A percentile compares a stretch with the other conserved stretches of the same genome.
These are phyloP conservation scores for Trissolcus brochymenae DNA, from an alignment of 2,888 invertebrate genomes.

Conservation along the genomic window DNA sequence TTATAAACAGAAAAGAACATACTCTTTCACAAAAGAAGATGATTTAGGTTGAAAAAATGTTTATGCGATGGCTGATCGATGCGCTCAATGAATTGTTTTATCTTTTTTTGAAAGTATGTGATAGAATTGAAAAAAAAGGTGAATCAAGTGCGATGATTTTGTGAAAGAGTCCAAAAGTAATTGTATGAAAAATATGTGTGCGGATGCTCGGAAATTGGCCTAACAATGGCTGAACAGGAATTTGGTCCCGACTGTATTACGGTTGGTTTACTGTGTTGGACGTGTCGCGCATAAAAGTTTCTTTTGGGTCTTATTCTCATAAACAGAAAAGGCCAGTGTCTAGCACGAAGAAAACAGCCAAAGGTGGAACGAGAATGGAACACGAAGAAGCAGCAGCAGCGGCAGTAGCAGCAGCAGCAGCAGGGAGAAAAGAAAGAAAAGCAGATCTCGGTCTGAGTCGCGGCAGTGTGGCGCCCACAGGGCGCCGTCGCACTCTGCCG, in stretches of 20 bases:
- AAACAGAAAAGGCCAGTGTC: conserved; percentile 56
- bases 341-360: conserved; percentile 48
- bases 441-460: conserved; percentile 57
- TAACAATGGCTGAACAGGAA: conserved; percentile 41
- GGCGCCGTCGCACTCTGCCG: conserved; percentile 60
- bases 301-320: conserved; percentile 57
- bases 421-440: conserved; percentile 52
- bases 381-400: conserved; percentile 9
- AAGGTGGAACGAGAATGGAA: conserved; percentile 42
- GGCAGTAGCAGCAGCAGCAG: not conserved
- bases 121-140: too few relatives aligned
- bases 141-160: too few relatives aligned
- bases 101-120: too few relatives aligned
- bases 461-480: conserved; percentile 61
- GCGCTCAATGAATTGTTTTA: conserved; percentile 2
- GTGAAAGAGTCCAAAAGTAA: not conserved
- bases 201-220: not conserved
- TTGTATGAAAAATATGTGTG: not conserved
- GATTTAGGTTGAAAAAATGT: conserved; percentile 15
- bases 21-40: conserved; percentile 4
- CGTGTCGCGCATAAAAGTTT: conserved; percentile 57
- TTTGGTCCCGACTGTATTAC: conserved; percentile 34
- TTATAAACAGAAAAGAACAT: conserved; percentile 45
- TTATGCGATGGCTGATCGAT: conserved; percentile 12
- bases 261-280: conserved; percentile 51